These are phyloP conservation scores for Melanargia galathea DNA, from an alignment of 2,888 invertebrate genomes.

Conservation along the genomic window DNA sequence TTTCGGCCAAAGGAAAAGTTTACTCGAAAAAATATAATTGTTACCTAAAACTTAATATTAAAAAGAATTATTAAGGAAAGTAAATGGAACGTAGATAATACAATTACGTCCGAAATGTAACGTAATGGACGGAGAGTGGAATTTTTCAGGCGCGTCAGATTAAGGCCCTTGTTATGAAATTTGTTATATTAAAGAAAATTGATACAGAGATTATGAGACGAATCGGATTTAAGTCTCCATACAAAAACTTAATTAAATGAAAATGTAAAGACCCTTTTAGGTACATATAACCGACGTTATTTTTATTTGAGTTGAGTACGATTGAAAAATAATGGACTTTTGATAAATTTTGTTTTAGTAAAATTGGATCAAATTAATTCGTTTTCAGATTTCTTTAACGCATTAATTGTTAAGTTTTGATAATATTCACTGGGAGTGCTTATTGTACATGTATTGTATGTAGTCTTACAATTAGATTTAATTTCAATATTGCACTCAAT, in stretches of 20 bases:
- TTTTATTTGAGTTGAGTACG: neutral
- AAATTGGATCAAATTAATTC: neutral
- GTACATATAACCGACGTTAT: neutral
- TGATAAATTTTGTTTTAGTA: neutral
- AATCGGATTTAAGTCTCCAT: constrained; percentile 23
- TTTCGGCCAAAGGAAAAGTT: constrained; percentile 14
- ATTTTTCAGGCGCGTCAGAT: constrained; percentile 40
- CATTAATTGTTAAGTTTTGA: too few relatives aligned
- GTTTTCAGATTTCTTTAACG: too few relatives aligned
- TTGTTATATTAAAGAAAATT: constrained; percentile 37
- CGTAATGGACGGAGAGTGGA: constrained; percentile 44
- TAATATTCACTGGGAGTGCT: too few relatives aligned
- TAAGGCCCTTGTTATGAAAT: constrained; percentile 40
- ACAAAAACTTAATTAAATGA: constrained; percentile 20
- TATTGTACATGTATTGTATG: too few relatives aligned
- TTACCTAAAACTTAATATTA: constrained; percentile 35
- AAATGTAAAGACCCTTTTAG: neutral
- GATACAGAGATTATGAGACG: constrained; percentile 32
- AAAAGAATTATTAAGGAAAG: constrained; percentile 45
- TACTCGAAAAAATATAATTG: constrained; percentile 20
- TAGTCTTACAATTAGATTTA: too few relatives aligned
- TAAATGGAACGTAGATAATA: constrained; percentile 47
- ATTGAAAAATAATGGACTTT: neutral
- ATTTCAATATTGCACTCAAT: too few relatives aligned
- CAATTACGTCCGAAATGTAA: constrained; percentile 45